Evolutionary conservation across 2,797 vertebrate genomes (phyloP), one percentile per base, ranked within the genome.

Genomic region (Neopelma chrysocephalum): DNA sequence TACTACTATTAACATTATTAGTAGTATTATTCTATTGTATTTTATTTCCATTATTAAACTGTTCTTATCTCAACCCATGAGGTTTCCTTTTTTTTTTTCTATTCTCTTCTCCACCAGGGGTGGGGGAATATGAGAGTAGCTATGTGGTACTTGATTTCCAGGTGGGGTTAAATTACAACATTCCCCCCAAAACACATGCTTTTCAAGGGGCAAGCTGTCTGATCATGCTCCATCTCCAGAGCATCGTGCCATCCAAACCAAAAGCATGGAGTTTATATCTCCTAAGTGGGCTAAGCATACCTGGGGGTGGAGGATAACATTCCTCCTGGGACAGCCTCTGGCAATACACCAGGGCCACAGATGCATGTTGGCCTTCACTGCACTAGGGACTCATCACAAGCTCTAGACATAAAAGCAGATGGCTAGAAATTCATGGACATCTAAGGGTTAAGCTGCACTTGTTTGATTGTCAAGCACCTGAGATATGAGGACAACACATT

Each of bases 401-500:
- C 47, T 76, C 38, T 15, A 50, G 48, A 66, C 7, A 6, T 23
- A 61, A 75, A 61, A 64, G 23, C 45, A 75, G 23, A 34, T 8
- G 61, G 48, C 16, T 73, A 43, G 20, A 78, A 94, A 87, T 32
- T 57, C 38, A 8, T 10, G 17, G 91, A 71, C 27, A 81, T 1
- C 66, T 61, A 89, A 95, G 85, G 72, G 95, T 92, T 96, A 96
- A 95, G 26, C 69, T 54, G 61, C 17, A 27, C 70, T 95, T 70
- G 20, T 72, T 81, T 77, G 83, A 95, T 69, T 94, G 73, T 96
- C 86, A 53, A 56, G 87, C 57, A 92, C 93, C 96, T 93, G 79
- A 84, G 84, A 36, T 68, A 90, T 77, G 94, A 96, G 2, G 78
- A 94, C 95, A 96, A 87, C 84, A 60, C 77, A 89, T 92, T 96